phyloP scores from a whole-genome alignment of 2,797 vertebrate species.

The Sandelia bainsii region DNA sequence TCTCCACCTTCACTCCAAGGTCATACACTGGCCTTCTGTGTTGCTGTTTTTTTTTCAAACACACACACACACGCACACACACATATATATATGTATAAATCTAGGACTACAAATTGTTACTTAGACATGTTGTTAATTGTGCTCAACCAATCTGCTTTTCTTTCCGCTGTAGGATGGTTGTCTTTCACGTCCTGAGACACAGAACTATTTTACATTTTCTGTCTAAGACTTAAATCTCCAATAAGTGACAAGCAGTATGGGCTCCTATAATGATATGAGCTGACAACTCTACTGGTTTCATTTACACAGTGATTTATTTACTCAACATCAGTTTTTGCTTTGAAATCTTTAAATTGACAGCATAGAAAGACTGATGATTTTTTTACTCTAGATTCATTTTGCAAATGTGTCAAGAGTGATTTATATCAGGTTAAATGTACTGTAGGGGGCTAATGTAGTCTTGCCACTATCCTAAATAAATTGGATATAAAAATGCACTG shows the following conservation, averaged over 20 bases:
- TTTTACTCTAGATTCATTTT: conserved; percentile 2
- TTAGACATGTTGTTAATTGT: conserved; percentile 45
- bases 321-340: neutral
- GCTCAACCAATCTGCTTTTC: conserved; percentile 14
- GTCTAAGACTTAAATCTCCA: conserved; percentile 13
- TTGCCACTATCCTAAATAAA: conserved; percentile 17
- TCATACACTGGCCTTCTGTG: conserved; percentile 30
- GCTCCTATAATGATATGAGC: neutral
- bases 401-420: neutral
- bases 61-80: neutral
- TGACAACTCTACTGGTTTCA: conserved; percentile 2
- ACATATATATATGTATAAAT: conserved; percentile 3
- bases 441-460: neutral
- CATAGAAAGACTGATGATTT: neutral
- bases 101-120: conserved; percentile 23
- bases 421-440: neutral
- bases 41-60: neutral
- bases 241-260: neutral
- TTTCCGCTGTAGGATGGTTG: neutral
- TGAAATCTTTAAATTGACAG: neutral
- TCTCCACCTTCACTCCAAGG: conserved; percentile 35
- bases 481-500: conserved; percentile 11
- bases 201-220: conserved; percentile 12
- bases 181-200: neutral
- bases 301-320: conserved; percentile 4